A percentile compares a stretch with the other conserved stretches of the same genome.
Conservation (phyloP, 2,888 invertebrate genomes). For the Lumbricus terrestris region DNA sequence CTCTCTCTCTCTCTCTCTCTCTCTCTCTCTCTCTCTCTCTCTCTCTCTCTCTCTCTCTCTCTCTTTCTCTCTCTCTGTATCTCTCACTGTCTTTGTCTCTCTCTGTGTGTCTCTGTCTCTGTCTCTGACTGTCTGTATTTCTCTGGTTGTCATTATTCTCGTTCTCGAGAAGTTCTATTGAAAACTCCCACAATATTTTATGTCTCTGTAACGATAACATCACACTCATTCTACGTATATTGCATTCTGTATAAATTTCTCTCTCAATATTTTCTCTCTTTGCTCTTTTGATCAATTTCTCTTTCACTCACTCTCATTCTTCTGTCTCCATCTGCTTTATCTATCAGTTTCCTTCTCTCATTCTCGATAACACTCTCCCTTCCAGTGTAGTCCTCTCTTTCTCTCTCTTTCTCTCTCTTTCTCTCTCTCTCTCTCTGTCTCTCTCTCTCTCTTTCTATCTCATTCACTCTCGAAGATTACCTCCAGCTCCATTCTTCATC, state of each 20-base stretch:
- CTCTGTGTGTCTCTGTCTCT: no score
- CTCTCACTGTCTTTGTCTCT: no score
- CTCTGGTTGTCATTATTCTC: no score
- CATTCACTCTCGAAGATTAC: neutral
- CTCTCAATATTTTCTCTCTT: neutral
- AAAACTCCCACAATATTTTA: no score
- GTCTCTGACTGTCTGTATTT: no score
- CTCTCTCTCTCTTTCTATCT: neutral
- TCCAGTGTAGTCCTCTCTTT: neutral
- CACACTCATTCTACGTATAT: neutral
- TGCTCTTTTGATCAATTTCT: neutral
- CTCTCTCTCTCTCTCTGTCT: neutral
- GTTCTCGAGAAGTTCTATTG: no score
- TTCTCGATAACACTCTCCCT: no score
- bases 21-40: no score
- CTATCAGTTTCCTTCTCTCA: neutral
- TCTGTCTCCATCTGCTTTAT: neutral
- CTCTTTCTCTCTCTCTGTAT: no score
- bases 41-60: no score
- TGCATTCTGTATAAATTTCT: neutral
- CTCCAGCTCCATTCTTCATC: neutral
- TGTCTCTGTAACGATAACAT: no score
- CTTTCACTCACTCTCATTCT: neutral
- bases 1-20: neutral
- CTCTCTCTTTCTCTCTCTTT: neutral